A percentile compares a stretch with the other conserved stretches of the same genome.
phyloP scores from a whole-genome alignment of 1,140 invertebrate genomes.

The Geopemphigus sp. region DNA sequence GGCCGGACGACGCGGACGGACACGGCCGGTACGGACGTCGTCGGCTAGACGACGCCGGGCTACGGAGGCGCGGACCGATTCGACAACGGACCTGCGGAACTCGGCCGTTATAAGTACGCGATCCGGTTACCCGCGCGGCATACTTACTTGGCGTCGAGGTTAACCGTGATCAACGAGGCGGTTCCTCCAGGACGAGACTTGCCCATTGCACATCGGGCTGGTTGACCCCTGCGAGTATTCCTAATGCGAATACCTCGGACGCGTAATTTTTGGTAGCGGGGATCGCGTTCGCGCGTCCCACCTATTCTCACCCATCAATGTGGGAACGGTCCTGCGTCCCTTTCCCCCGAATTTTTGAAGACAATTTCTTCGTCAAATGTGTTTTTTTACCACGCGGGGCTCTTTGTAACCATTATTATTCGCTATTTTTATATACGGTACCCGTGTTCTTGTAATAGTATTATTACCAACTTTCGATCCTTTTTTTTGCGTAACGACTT shows the following conservation, averaged over 20 bases:
- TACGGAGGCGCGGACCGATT: neutral
- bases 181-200: conserved; percentile 67
- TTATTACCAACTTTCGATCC: too few species aligned
- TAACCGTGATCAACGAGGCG: conserved; percentile 67
- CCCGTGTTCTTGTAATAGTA: too few species aligned
- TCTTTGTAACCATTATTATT: too few species aligned
- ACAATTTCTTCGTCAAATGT: too few species aligned
- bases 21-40: too few species aligned
- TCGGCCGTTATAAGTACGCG: conserved; percentile 1
- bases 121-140: conserved; percentile 52
- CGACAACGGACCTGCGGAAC: neutral
- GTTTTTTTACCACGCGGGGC: too few species aligned
- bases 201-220: conserved; percentile 69
- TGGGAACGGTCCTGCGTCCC: too few species aligned
- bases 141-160: conserved; percentile 68
- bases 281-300: conserved; percentile 49
- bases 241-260: conserved; percentile 69
- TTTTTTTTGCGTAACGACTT: too few species aligned
- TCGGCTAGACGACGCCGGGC: too few species aligned
- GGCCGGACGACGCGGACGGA: too few species aligned
- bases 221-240: conserved; percentile 72
- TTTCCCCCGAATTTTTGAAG: too few species aligned
- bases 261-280: conserved; percentile 66
- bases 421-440: too few species aligned
- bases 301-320: conserved; percentile 29